These are phyloP conservation scores for Ceyx margarethae DNA, from an alignment of 2,113 vertebrate genomes.

Conservation along the genomic window DNA sequence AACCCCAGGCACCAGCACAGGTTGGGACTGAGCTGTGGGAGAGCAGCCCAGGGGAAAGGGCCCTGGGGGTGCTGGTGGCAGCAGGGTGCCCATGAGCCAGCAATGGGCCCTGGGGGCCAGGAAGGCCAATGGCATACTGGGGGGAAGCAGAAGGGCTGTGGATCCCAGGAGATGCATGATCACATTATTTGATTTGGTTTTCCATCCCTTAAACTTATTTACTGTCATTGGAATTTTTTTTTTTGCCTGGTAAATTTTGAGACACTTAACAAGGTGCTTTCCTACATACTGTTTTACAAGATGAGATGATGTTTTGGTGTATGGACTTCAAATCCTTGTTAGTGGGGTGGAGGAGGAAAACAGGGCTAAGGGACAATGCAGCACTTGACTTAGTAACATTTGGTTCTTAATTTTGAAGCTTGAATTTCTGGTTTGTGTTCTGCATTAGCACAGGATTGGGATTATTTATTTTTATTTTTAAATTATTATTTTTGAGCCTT, in stretches of 20 bases:
- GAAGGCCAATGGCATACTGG: too few relatives aligned
- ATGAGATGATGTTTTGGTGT: background rate
- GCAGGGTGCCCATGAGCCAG: too few relatives aligned
- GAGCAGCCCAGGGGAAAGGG: too few relatives aligned
- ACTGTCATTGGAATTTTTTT: background rate
- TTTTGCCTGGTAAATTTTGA: background rate
- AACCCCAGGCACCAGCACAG: too few relatives aligned
- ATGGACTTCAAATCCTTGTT: background rate
- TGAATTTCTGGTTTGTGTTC: background rate
- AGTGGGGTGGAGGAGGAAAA: background rate
- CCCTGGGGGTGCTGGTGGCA: too few relatives aligned
- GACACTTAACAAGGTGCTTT: fast-evolving
- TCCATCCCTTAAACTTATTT: background rate
- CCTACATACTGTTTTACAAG: background rate
- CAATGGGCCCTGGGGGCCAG: too few relatives aligned
- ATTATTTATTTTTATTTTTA: background rate
- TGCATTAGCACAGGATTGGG: background rate
- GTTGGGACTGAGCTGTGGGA: too few relatives aligned
- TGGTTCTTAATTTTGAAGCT: background rate
- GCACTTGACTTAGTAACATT: background rate
- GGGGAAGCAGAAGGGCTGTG: too few relatives aligned
- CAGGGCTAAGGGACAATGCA: background rate
- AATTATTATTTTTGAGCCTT: background rate
- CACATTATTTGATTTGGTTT: background rate
- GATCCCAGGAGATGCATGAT: background rate